Evolutionary conservation across 1,140 invertebrate species (phyloP), one percentile per base, ranked within the genome.

Genomic region (Plectus sambesii): DNA sequence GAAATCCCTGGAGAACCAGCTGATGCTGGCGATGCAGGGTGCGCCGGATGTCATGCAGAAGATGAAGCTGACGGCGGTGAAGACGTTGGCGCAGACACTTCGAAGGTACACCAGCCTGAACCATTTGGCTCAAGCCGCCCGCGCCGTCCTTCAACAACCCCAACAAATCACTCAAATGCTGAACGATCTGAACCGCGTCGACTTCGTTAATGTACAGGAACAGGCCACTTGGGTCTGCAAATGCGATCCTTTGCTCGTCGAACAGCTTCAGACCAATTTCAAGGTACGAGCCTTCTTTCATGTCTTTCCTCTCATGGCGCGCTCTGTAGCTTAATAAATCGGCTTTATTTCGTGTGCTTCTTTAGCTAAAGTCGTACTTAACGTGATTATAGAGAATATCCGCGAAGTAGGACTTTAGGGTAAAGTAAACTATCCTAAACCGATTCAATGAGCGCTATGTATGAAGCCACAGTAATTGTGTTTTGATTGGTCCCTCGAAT

Each of bases 191-290:
- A 94, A 90, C 75, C 81, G 60, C 25, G 54, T 63, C 19, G 61
- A 63, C 35, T 60, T 61, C 38, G 39, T 46, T 19, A 38, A 55
- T 42, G 47, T 60, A 35, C 56, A 76, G 69, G 75, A 77, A 48
- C 80, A 87, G 79, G 90, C 90, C 2, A 87, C 87, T 0, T 97
- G 90, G 90, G 89, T 96, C 2, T 96, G 90, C 70, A 84, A 89
- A 58, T 97, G 89, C 76, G 84, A 87, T 60, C 81, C 83, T 57
- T 76, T 78, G 26, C 79, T 87, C 43, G 87, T 63, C 6, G 15
- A 8, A 2, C 40, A 38, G 4, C 45, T 66, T n/a, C 42, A 55
- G 19, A 26, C 47, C 4, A 41, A 48, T 4, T 63, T 63, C 45
- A 53, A 59, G 20, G 49, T 46, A n/a, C 22, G 42, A n/a, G n/a